Percentiles rank a stretch among this genome's conserved stretches.
Conservation (phyloP, 2,888 invertebrate species). For the Apoda limacodes region DNA sequence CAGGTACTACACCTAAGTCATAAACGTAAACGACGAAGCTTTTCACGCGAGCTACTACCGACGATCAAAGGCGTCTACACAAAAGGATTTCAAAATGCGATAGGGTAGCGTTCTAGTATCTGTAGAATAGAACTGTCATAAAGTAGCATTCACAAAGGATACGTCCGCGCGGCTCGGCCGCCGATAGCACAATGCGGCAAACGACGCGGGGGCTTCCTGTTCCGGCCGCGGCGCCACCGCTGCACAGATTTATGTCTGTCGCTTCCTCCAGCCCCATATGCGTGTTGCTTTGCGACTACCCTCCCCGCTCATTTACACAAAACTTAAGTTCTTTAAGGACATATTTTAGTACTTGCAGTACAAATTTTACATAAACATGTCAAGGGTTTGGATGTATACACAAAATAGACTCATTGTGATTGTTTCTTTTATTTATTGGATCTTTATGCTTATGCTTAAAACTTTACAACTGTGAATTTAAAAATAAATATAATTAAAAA, state of each 20-base stretch:
- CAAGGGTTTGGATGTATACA: no score
- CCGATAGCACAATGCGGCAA: constrained; percentile 69
- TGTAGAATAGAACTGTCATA: constrained; percentile 48
- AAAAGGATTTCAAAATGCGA: constrained; percentile 46
- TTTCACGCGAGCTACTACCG: constrained; percentile 36
- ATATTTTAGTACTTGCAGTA: no score
- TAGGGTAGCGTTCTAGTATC: constrained; percentile 42
- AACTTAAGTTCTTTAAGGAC: constrained; percentile 64
- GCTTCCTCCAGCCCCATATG: constrained; percentile 62
- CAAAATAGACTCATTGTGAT: no score
- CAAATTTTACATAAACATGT: no score
- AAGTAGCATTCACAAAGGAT: constrained; percentile 58
- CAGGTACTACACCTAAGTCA: no score
- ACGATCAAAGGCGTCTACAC: constrained; percentile 56
- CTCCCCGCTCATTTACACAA: constrained; percentile 61
- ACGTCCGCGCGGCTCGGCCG: constrained; percentile 58
- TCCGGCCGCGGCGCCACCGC: constrained; percentile 65
- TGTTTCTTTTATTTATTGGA: no score
- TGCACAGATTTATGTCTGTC: constrained; percentile 64
- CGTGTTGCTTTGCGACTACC: constrained; percentile 40
- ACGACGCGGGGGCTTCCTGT: constrained; percentile 65
- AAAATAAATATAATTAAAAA: no score
- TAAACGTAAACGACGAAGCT: constrained; percentile 22
- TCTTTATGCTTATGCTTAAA: no score
- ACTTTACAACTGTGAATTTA: no score